phyloP scores from a whole-genome alignment of 2,888 invertebrate species.

The Lasioglossum figueresi region DNA sequence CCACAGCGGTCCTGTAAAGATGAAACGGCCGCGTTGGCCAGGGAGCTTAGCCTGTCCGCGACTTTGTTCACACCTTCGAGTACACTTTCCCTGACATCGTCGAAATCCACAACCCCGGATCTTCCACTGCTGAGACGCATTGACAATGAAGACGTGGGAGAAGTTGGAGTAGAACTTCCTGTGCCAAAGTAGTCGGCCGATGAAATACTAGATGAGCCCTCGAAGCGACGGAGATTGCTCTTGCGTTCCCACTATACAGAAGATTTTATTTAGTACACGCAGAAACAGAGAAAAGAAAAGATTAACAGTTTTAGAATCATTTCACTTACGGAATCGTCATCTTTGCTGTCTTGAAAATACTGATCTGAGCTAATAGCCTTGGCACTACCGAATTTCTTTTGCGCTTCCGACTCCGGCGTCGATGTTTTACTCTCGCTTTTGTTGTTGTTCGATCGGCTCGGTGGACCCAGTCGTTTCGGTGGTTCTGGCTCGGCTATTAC shows the following conservation, averaged over 20 bases:
- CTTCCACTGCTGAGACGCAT: constrained; percentile 75
- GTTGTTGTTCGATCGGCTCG: constrained; percentile 69
- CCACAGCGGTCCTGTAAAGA: constrained; percentile 91
- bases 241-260: constrained; percentile 85
- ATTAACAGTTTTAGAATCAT: constrained; percentile 22
- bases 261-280: constrained; percentile 28
- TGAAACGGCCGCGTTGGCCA: constrained; percentile 97
- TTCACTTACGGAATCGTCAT: constrained; percentile 85
- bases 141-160: constrained; percentile 78
- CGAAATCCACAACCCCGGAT: constrained; percentile 88
- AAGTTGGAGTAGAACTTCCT: constrained; percentile 81
- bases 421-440: constrained; percentile 55
- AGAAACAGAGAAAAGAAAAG: not conserved
- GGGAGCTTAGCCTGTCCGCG: constrained; percentile 96
- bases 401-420: constrained; percentile 90
- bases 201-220: constrained; percentile 97
- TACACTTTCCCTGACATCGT: constrained; percentile 98
- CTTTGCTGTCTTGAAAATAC: constrained; percentile 92
- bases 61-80: constrained; percentile 98
- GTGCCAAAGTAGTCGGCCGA: constrained; percentile 97
- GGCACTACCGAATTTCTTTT: constrained; percentile 98
- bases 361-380: constrained; percentile 99
- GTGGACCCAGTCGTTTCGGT: constrained; percentile 71
- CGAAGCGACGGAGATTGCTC: constrained; percentile 90
- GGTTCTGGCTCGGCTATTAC: constrained; percentile 82